These are phyloP conservation scores for Oenanthe melanoleuca DNA, from an alignment of 2,113 vertebrate genomes.

Conservation along the genomic window DNA sequence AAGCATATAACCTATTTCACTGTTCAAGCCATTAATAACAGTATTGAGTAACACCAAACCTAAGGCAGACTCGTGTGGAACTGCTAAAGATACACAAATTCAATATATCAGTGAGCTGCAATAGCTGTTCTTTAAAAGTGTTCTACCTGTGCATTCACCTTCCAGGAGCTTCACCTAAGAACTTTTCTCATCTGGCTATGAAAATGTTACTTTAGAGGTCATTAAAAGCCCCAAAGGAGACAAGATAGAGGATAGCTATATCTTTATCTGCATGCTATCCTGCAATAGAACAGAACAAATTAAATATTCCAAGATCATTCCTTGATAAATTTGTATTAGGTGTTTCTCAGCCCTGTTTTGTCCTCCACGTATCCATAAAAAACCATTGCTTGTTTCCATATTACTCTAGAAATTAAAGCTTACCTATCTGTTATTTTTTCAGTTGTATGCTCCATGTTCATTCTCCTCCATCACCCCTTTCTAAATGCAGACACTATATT, in stretches of 20 bases:
- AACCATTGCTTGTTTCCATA: background rate
- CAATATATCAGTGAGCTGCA: background rate
- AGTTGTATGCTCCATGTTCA: background rate
- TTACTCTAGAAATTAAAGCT: background rate
- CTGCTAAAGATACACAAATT: background rate
- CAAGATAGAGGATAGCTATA: background rate
- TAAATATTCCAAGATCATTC: background rate
- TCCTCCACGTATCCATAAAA: background rate
- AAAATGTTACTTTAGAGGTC: background rate
- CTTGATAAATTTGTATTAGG: background rate
- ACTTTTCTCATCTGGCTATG: background rate
- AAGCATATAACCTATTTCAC: conserved; percentile 51
- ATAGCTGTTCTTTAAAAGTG: background rate
- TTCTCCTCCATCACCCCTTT: background rate
- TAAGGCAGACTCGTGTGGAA: background rate
- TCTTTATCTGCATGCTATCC: background rate
- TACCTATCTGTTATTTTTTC: background rate
- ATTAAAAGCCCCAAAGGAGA: background rate
- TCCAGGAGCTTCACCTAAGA: background rate
- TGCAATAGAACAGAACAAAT: background rate
- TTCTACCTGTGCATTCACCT: background rate
- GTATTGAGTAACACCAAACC: background rate
- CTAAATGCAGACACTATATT: background rate
- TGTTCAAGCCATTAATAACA: conserved; percentile 22
- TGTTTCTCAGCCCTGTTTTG: background rate